These are phyloP conservation scores for Orbicella faveolata DNA, from an alignment of 64 coral and sea anemone species.

Conservation along the genomic window DNA sequence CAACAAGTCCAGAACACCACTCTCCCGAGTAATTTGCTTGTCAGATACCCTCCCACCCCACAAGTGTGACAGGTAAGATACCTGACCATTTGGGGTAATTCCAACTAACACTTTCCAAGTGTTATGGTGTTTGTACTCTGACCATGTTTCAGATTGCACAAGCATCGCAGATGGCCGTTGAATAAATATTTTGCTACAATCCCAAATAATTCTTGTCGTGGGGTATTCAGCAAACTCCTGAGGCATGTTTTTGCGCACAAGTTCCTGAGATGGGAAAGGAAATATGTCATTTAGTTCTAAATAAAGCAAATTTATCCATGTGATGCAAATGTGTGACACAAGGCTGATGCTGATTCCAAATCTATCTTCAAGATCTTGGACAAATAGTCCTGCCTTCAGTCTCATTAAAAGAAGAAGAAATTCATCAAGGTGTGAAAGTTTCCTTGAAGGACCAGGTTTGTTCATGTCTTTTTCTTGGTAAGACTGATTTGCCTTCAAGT, in stretches of 20 bases:
- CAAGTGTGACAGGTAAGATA: conserved; percentile 33
- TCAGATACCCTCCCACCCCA: conserved; percentile 19
- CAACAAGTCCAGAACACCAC: conserved; percentile 20
- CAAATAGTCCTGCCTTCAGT: conserved; percentile 49
- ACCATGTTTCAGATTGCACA: neutral
- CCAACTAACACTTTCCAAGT: conserved; percentile 28
- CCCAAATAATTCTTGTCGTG: conserved; percentile 52
- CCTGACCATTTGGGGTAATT: conserved; percentile 38
- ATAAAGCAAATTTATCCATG: conserved; percentile 51
- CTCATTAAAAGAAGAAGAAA: conserved; percentile 44
- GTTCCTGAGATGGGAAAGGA: conserved; percentile 41
- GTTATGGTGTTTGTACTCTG: conserved; percentile 35
- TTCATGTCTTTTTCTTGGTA: conserved; percentile 1
- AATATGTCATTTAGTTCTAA: neutral
- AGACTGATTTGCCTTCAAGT: neutral
- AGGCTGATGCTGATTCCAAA: conserved; percentile 42
- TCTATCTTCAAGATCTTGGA: conserved; percentile 39
- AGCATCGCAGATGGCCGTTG: conserved; percentile 30
- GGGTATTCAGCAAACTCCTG: conserved; percentile 21
- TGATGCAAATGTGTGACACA: conserved; percentile 9
- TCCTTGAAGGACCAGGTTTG: conserved; percentile 51
- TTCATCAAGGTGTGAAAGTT: neutral
- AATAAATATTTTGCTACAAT: conserved; percentile 38
- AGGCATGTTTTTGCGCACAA: conserved; percentile 18
- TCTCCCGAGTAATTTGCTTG: conserved; percentile 13